These are phyloP conservation scores for Drosophila aff. DNA, from an alignment of 1,140 invertebrate species.

Conservation along the genomic window DNA sequence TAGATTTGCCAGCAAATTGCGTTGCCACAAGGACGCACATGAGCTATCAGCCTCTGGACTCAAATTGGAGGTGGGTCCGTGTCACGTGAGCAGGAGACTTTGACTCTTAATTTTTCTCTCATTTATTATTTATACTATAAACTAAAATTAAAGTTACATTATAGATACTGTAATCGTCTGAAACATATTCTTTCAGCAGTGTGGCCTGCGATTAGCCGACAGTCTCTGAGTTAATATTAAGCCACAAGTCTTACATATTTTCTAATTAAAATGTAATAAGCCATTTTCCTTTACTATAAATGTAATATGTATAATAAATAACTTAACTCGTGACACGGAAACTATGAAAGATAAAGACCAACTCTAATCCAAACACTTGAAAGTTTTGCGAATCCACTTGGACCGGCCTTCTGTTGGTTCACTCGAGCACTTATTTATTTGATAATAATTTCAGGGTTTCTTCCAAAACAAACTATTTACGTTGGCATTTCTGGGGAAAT, in stretches of 20 bases:
- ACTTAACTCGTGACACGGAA: not conserved
- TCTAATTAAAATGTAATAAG: not conserved
- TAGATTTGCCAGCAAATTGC: constrained; percentile 52
- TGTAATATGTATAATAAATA: not conserved
- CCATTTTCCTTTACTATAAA: too few species aligned
- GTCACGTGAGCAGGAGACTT: not conserved
- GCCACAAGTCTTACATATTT: not conserved
- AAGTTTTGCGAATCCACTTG: constrained; percentile 31
- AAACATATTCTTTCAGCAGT: not conserved
- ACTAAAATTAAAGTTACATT: not conserved
- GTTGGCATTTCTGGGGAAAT: constrained; percentile 27
- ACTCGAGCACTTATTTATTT: constrained; percentile 73
- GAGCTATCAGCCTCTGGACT: constrained; percentile 32
- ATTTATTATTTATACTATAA: not conserved
- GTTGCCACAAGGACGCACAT: constrained; percentile 54
- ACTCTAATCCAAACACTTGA: constrained; percentile 36
- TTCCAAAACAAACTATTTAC: constrained; percentile 73
- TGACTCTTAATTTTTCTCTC: not conserved
- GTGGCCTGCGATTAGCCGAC: not conserved
- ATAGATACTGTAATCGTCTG: too few species aligned
- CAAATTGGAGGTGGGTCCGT: not conserved
- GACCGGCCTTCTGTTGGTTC: constrained; percentile 35
- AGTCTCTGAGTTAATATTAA: too few species aligned
- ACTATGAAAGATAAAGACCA: not conserved
- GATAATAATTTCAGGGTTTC: constrained; percentile 71